Conservation (phyloP, 1,140 invertebrate species). For the Sweltsa coloradensis region DNA sequence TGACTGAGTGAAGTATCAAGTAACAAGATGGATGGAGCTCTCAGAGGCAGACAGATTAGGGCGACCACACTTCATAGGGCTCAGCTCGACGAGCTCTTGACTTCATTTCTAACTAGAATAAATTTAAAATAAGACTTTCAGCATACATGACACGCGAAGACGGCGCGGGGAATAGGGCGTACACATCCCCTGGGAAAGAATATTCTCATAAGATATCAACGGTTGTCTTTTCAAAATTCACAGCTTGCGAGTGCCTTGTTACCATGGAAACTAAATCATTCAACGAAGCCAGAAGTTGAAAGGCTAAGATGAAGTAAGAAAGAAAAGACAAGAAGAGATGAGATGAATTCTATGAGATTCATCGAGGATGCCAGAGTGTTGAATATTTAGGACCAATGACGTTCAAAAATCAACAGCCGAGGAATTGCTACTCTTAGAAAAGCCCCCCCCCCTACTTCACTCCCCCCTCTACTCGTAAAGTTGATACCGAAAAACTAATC, state of each 20-base stretch:
- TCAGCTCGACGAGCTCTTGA: not conserved
- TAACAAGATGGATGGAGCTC: too few species aligned
- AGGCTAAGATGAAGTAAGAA: too few species aligned
- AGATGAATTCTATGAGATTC: too few species aligned
- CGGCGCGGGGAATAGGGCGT: too few species aligned
- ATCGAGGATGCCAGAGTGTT: too few species aligned
- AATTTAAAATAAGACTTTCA: conserved; percentile 7
- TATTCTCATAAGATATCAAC: too few species aligned
- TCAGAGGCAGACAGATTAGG: not conserved
- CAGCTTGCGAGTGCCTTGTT: conserved; percentile 10
- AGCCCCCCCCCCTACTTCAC: not conserved
- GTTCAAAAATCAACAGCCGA: conserved; percentile 6
- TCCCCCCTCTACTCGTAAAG: not conserved
- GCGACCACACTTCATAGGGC: not conserved
- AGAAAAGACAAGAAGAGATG: not conserved
- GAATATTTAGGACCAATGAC: too few species aligned
- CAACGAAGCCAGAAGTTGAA: too few species aligned
- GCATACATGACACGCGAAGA: not conserved
- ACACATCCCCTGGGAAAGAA: too few species aligned
- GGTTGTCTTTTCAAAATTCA: conserved; percentile 12
- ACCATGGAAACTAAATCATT: conserved; percentile 13
- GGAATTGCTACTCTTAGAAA: too few species aligned
- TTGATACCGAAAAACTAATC: conserved; percentile 9
- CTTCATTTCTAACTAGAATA: not conserved
- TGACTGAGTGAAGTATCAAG: too few species aligned